Evolutionary conservation across 2,888 invertebrate species (phyloP).

Genomic region (Synergus gifuensis): DNA sequence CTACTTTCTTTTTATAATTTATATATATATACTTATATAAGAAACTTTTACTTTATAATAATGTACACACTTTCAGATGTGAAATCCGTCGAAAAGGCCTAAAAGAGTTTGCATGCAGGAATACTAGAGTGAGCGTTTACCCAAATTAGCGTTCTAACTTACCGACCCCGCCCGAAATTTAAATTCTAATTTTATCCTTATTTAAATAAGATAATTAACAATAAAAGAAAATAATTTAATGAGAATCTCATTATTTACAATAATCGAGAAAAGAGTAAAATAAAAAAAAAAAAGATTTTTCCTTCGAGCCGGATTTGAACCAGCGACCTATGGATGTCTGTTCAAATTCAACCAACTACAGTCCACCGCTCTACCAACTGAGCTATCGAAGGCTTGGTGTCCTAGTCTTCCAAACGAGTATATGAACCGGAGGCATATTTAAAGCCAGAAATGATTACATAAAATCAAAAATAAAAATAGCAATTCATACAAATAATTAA

Average conservation of each 20-base stretch:
- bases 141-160: too few relatives aligned
- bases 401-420: background rate
- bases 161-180: too few relatives aligned
- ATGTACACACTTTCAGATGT: too few relatives aligned
- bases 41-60: too few relatives aligned
- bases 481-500: background rate
- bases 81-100: too few relatives aligned
- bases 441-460: background rate
- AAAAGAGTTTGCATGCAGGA: too few relatives aligned
- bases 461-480: background rate
- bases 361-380: slow-evolving; percentile 78
- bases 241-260: background rate
- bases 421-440: background rate
- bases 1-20: too few relatives aligned
- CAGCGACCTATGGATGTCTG: slow-evolving; percentile 66
- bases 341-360: slow-evolving; percentile 69
- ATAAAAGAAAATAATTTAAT: background rate
- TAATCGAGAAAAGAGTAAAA: background rate
- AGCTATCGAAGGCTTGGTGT: slow-evolving; percentile 75
- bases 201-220: background rate
- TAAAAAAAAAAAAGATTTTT: slow-evolving; percentile 39
- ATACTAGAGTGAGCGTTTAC: too few relatives aligned
- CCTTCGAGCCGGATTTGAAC: slow-evolving; percentile 76
- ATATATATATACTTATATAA: too few relatives aligned
- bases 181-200: background rate